phyloP scores from a whole-genome alignment of 2,797 vertebrate species.

The Aeoliscus strigatus region DNA sequence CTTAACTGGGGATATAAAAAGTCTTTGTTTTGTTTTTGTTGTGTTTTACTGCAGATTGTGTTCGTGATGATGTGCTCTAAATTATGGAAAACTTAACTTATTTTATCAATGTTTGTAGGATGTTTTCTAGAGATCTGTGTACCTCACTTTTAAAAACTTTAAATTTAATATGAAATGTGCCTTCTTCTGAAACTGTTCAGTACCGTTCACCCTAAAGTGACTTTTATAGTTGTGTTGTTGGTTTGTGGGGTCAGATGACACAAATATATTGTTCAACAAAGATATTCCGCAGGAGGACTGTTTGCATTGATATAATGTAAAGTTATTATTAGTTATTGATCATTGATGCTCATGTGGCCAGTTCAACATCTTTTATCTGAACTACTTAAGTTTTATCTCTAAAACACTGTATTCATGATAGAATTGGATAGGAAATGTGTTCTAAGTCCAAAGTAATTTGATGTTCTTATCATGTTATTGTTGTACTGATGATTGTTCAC shows the following conservation, averaged over 20 bases:
- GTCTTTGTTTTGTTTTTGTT: not conserved
- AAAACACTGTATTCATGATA: too few relatives aligned
- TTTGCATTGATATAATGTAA: constrained; percentile 1
- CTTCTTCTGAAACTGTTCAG: constrained; percentile 18
- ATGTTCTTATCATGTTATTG: constrained; percentile 7
- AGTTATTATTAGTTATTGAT: not conserved
- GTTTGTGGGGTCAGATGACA: not conserved
- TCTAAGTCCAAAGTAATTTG: too few relatives aligned
- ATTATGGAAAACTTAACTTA: constrained; percentile 33
- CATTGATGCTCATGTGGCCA: not conserved
- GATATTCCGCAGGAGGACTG: not conserved
- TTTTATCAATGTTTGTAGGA: constrained; percentile 23
- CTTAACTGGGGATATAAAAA: constrained; percentile 17
- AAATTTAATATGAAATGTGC: constrained; percentile 16
- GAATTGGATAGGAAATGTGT: too few relatives aligned
- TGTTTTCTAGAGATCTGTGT: constrained; percentile 6
- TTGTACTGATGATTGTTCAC: too few relatives aligned
- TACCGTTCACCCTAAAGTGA: too few relatives aligned
- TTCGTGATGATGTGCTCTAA: constrained; percentile 23
- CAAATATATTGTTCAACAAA: constrained; percentile 10
- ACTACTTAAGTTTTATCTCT: constrained; percentile 7
- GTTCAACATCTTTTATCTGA: not conserved
- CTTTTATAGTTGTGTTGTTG: not conserved
- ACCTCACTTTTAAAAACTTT: constrained; percentile 22
- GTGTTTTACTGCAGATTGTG: constrained; percentile 6